Base-by-base conservation (phyloP, 2,888 invertebrate species). In the Hemistola chrysoprasaria region DNA sequence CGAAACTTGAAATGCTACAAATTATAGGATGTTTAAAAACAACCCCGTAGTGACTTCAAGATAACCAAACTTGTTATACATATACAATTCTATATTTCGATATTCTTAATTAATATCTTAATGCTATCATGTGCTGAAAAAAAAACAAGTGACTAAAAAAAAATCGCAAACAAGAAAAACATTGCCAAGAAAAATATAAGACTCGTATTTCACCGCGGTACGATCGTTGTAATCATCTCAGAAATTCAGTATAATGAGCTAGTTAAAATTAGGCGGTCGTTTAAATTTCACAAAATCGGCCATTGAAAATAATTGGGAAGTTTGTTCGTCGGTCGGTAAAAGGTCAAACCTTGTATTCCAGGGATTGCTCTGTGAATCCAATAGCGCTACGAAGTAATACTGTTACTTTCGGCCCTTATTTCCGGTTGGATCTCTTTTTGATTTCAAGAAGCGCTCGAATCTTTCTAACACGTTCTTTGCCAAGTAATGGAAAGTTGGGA, bases 391-490 rank as follows among this genome's bases (percentile, higher is more conserved):
- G 25, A 8, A 28, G 33, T 42, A 32, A 38, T 30, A 7, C 28
- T 37, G 37, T 37, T 42, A 41, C 35, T 39, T 32, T 33, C 41
- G 36, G 34, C 43, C 50, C 48, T 43, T 46, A 51, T 51, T 51
- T 51, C 51, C 48, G 42, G 39, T 27, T 20, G 32, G 32, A 24
- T 27, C 28, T 37, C 48, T 40, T 35, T 27, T 22, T 27, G 32
- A 24, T 27, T 23, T 37, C 11, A 32, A 34, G 25, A 22, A 41
- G 32, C 28, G 37, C 30, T 39, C 29, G 39, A 48, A 47, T 48
- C 47, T 46, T 46, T 43, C 45, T 11, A 25, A 40, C 39, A 28
- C 30, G 35, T 26, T 35, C 30, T 32, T 24, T 37, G 43, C 38
- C 28, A 33, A 27, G 22, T 41, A 50, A 41, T 37, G 35, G 32